Evolutionary conservation across 1,140 invertebrate species (phyloP).

Genomic region (Aethina tumida): DNA sequence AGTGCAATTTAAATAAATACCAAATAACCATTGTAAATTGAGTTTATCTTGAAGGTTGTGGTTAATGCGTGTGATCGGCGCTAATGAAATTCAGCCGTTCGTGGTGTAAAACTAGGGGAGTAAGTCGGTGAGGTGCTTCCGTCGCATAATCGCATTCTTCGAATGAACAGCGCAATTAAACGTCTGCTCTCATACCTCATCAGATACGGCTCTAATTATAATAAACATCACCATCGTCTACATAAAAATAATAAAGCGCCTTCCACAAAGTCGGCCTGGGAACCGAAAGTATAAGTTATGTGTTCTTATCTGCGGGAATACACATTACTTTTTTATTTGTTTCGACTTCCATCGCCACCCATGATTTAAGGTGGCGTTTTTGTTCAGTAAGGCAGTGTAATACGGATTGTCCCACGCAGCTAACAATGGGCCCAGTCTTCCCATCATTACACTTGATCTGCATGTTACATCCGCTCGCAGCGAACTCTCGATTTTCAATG

Average conservation of each 20-base stretch:
- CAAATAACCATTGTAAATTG: too few species aligned
- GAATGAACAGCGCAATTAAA: constrained; percentile 17
- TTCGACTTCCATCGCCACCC: constrained; percentile 25
- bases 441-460: constrained; percentile 36
- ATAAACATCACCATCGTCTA: constrained; percentile 20
- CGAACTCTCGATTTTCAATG: constrained; percentile 33
- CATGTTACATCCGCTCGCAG: constrained; percentile 34
- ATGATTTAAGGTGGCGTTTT: constrained; percentile 29
- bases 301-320: constrained; percentile 18
- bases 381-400: constrained; percentile 34
- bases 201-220: constrained; percentile 27
- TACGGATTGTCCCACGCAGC: constrained; percentile 31
- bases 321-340: constrained; percentile 24
- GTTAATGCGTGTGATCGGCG: too few species aligned
- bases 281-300: constrained; percentile 7
- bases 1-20: too few species aligned
- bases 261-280: constrained; percentile 16
- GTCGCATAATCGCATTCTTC: constrained; percentile 5
- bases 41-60: too few species aligned
- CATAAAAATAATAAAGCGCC: constrained; percentile 22
- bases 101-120: too few species aligned
- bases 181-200: constrained; percentile 27
- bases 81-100: too few species aligned
- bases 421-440: constrained; percentile 31
- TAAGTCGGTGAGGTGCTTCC: too few species aligned